Conservation (phyloP, 2,797 vertebrate species). For the Numenius phaeopus region DNA sequence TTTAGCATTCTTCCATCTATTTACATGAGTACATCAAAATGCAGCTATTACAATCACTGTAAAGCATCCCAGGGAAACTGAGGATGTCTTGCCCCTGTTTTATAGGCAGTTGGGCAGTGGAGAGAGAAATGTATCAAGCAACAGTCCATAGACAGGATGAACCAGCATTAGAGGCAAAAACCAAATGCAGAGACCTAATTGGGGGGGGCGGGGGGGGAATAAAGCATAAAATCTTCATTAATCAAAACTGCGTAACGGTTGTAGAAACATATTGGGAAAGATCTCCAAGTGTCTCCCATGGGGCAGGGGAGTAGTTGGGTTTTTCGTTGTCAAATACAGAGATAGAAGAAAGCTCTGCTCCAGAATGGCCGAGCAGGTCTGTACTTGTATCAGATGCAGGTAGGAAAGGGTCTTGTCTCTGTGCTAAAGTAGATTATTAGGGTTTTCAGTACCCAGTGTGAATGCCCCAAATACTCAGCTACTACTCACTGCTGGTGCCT, state of each 20-base stretch:
- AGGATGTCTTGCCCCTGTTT: neutral
- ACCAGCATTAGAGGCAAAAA: neutral
- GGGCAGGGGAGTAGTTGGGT: accelerated
- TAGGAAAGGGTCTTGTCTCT: neutral
- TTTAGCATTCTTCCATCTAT: neutral
- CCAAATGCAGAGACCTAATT: neutral
- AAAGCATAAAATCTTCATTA: neutral
- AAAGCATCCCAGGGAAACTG: neutral
- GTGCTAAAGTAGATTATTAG: neutral
- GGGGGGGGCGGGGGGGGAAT: neutral
- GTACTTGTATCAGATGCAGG: accelerated
- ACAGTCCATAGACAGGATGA: neutral
- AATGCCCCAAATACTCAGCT: neutral
- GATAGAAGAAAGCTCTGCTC: neutral
- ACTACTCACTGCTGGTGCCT: neutral
- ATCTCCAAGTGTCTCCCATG: neutral
- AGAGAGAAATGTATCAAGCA: neutral
- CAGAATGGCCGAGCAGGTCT: neutral
- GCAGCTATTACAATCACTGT: neutral
- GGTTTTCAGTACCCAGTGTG: neutral
- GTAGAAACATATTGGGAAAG: neutral
- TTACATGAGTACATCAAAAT: neutral
- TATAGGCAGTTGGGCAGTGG: neutral
- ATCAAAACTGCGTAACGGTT: neutral
- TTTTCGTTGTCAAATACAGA: neutral